Evolutionary conservation across 2,888 invertebrate species (phyloP).

Genomic region (Rhopalosiphum nymphaeae): DNA sequence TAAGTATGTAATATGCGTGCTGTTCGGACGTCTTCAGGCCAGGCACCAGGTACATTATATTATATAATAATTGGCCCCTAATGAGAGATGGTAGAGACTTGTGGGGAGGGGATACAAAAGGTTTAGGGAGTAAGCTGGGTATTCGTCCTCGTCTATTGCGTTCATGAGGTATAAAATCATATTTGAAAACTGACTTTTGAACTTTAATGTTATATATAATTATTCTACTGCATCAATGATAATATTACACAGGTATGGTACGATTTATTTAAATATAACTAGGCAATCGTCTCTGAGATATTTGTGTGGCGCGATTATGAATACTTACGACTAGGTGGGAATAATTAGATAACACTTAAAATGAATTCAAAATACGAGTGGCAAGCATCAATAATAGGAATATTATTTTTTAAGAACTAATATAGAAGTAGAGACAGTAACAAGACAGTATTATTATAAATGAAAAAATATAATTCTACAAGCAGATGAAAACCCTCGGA

Average conservation of each 20-base stretch:
- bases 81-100: neutral
- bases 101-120: neutral
- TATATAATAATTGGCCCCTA: neutral
- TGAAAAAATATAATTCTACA: neutral
- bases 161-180: neutral
- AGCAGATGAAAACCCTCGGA: neutral
- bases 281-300: neutral
- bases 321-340: neutral
- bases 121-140: neutral
- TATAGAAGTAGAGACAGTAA: neutral
- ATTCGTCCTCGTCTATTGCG: neutral
- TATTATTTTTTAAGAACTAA: neutral
- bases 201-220: neutral
- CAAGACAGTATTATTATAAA: neutral
- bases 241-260: neutral
- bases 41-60: neutral
- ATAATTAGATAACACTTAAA: neutral
- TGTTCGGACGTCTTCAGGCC: neutral
- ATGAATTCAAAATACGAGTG: neutral
- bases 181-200: neutral
- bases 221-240: neutral
- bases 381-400: neutral
- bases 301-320: neutral
- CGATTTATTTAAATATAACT: neutral
- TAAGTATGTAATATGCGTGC: neutral